phyloP scores from a whole-genome alignment of 2,888 invertebrate species.

The Idaea straminata region DNA sequence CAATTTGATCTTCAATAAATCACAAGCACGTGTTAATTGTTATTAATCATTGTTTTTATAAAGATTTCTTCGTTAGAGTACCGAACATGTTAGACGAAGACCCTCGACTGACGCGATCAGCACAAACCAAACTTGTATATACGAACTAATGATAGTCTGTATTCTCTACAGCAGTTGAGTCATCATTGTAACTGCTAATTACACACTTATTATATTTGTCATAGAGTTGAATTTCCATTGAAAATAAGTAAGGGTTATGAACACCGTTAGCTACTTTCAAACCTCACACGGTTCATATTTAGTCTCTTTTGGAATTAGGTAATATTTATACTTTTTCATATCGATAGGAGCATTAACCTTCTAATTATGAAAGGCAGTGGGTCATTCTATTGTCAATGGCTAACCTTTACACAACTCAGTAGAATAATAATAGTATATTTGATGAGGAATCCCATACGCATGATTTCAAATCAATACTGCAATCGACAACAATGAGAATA shows the following conservation, averaged over 20 bases:
- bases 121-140: constrained; percentile 29
- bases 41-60: background rate
- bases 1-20: background rate
- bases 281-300: constrained; percentile 21
- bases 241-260: constrained; percentile 2
- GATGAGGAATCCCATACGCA: background rate
- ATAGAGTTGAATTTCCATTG: constrained; percentile 18
- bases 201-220: constrained; percentile 8
- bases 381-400: constrained; percentile 9
- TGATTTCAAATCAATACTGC: background rate
- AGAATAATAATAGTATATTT: background rate
- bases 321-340: constrained; percentile 25
- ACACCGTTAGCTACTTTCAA: constrained; percentile 31
- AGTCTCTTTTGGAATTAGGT: constrained; percentile 18
- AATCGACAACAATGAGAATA: too few relatives aligned
- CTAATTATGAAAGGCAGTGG: constrained; percentile 13
- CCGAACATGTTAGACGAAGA: constrained; percentile 22
- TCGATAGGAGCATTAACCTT: constrained; percentile 26
- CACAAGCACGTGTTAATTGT: background rate
- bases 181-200: constrained; percentile 7
- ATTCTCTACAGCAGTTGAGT: constrained; percentile 16
- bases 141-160: constrained; percentile 24
- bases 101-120: constrained; percentile 27
- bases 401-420: background rate
- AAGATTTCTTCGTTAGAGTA: constrained; percentile 9